Base-by-base conservation (phyloP, 2,797 vertebrate genomes). In the Avahi laniger region DNA sequence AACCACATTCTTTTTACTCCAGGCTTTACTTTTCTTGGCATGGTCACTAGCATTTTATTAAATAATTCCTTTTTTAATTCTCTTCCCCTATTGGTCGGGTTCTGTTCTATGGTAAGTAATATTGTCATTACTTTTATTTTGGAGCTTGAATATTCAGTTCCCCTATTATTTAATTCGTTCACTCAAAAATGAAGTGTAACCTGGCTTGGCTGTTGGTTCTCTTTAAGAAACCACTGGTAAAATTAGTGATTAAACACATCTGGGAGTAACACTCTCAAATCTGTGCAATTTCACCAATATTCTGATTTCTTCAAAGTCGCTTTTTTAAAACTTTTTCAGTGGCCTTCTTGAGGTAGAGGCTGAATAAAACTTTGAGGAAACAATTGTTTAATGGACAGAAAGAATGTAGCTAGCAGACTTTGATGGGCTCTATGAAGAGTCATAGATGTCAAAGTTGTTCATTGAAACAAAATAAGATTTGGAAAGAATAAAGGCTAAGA, bases 381-480 rank as follows among this genome's bases (percentile, higher is more conserved):
- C 5, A 50, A 15, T 48, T 75, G 28, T 79, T 91, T 70, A 65
- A 59, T 13, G 33, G 26, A 70, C 8, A 59, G 28, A 91, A 38
- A 89, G 57, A 24, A 33, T 18, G 3, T 38, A 46, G n/a, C 11
- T 57, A 33, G 10, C 4, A 50, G 17, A 63, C 14, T 52, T 52
- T 9, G 41, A 35, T 28, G 7, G 7, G 20, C 43, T 57, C 18
- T 22, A 4, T 41, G 52, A 96, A 79, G 35, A 38, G 4, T 18
- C 0, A 14, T 70, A 65, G 13, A 35, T 70, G 2, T 70, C n/a
- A 92, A 78, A 87, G n/a, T 79, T 61, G 33, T 72, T 69, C 43
- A 7, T n/a, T 87, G 24, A 95, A 81, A 89, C 3, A 79, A 79
- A 96, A 28, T 81, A 48, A 80, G 50, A 70, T 70, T 87, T 91